Percentiles rank a stretch among this genome's conserved stretches.
These are phyloP conservation scores for Enchytraeus crypticus DNA, from an alignment of 2,888 invertebrate genomes.

Conservation along the genomic window DNA sequence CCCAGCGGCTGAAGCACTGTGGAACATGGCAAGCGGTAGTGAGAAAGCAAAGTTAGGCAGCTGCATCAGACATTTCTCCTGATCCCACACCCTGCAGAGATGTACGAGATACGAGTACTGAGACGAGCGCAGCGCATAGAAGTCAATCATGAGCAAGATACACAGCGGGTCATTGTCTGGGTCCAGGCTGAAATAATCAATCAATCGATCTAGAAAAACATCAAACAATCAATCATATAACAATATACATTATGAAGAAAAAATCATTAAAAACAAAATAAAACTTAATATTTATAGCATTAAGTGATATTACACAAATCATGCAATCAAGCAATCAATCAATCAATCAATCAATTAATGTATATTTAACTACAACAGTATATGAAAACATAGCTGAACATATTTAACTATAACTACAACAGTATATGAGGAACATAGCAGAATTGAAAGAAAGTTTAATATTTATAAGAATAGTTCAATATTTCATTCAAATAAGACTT, in stretches of 20 bases:
- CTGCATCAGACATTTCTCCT: constrained; percentile 62
- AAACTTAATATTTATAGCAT: neutral
- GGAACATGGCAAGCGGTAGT: constrained; percentile 58
- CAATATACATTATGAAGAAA: neutral
- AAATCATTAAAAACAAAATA: neutral
- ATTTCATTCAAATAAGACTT: too few relatives aligned
- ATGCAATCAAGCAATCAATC: too few relatives aligned
- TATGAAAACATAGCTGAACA: too few relatives aligned
- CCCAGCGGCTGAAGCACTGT: constrained; percentile 18
- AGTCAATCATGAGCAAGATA: constrained; percentile 65
- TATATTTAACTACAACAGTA: too few relatives aligned
- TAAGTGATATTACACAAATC: neutral
- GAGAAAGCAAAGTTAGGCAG: constrained; percentile 82
- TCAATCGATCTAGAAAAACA: too few relatives aligned
- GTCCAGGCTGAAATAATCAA: constrained; percentile 36
- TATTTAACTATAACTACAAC: too few relatives aligned
- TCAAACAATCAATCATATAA: neutral
- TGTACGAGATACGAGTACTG: constrained; percentile 64
- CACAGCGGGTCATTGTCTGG: constrained; percentile 45
- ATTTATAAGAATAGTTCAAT: too few relatives aligned
- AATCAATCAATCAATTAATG: too few relatives aligned
- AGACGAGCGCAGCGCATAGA: constrained; percentile 66
- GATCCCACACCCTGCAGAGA: constrained; percentile 50
- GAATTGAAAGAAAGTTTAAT: too few relatives aligned
- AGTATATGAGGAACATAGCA: too few relatives aligned